Percentiles rank a stretch among this genome's conserved stretches.
These are phyloP conservation scores for Ophion costatus DNA, from an alignment of 2,888 invertebrate genomes.

Conservation along the genomic window DNA sequence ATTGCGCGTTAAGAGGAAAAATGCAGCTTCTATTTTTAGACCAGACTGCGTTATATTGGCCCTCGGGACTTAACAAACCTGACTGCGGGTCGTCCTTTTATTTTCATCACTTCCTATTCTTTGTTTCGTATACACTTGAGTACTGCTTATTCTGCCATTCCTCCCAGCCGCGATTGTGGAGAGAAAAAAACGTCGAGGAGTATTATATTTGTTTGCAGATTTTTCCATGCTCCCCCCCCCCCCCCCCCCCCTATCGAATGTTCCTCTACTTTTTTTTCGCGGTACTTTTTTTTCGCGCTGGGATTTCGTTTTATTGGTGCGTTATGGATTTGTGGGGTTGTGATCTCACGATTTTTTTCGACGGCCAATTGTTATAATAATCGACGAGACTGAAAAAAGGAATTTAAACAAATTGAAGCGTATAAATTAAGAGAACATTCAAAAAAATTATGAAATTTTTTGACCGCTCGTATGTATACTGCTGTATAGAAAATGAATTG, in stretches of 20 bases:
- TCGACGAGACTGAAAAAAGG: too few species aligned
- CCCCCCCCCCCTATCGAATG: background rate
- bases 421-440: too few species aligned
- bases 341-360: too few species aligned
- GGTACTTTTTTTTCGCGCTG: too few species aligned
- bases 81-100: constrained; percentile 37
- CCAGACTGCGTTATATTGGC: constrained; percentile 68
- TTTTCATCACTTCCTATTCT: constrained; percentile 4
- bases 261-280: too few species aligned
- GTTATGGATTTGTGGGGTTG: too few species aligned
- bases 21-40: constrained; percentile 67
- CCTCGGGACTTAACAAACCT: constrained; percentile 47
- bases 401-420: too few species aligned
- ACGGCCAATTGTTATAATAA: too few species aligned
- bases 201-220: background rate
- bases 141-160: constrained; percentile 3
- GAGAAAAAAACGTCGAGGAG: background rate
- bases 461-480: too few species aligned
- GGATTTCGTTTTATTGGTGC: too few species aligned
- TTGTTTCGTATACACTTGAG: constrained; percentile 4
- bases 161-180: background rate
- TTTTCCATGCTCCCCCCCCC: background rate
- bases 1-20: constrained; percentile 63
- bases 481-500: too few species aligned
- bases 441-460: too few species aligned